phyloP scores from a whole-genome alignment of 2,113 vertebrate species.

The Taxidea taxus region DNA sequence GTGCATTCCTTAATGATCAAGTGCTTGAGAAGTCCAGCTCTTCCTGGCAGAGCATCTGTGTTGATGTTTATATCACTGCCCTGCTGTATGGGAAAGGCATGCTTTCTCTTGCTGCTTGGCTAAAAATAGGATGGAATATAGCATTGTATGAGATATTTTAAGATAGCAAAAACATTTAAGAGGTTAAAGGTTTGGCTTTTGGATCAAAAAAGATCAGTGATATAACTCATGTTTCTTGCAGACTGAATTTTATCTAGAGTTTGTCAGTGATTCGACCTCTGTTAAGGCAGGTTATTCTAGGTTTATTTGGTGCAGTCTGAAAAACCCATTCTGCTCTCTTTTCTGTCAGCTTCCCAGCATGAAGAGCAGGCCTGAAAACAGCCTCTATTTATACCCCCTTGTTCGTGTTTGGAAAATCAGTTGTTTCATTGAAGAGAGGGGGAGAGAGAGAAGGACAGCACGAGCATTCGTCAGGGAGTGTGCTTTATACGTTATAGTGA shows the following conservation, averaged over 20 bases:
- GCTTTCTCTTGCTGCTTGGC: conserved; percentile 85
- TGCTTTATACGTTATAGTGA: conserved; percentile 76
- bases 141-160: conserved; percentile 87
- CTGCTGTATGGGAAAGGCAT: conserved; percentile 88
- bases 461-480: conserved; percentile 61
- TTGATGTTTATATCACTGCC: conserved; percentile 89
- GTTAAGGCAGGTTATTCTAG: conserved; percentile 74
- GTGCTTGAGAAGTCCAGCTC: conserved; percentile 89
- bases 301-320: conserved; percentile 62
- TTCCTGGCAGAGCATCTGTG: conserved; percentile 92
- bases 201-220: conserved; percentile 81
- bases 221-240: conserved; percentile 73
- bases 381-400: conserved; percentile 75
- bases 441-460: conserved; percentile 38
- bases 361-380: conserved; percentile 79
- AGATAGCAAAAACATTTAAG: conserved; percentile 86
- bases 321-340: conserved; percentile 70
- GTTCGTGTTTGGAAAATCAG: conserved; percentile 80
- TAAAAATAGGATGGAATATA: conserved; percentile 86
- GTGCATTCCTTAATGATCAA: conserved; percentile 99
- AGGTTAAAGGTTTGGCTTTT: conserved; percentile 85
- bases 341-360: conserved; percentile 72
- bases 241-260: conserved; percentile 66
- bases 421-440: conserved; percentile 76
- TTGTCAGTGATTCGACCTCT: conserved; percentile 67